These are phyloP conservation scores for Lasioglossum albipes DNA, from an alignment of 1,140 invertebrate genomes.

Conservation along the genomic window DNA sequence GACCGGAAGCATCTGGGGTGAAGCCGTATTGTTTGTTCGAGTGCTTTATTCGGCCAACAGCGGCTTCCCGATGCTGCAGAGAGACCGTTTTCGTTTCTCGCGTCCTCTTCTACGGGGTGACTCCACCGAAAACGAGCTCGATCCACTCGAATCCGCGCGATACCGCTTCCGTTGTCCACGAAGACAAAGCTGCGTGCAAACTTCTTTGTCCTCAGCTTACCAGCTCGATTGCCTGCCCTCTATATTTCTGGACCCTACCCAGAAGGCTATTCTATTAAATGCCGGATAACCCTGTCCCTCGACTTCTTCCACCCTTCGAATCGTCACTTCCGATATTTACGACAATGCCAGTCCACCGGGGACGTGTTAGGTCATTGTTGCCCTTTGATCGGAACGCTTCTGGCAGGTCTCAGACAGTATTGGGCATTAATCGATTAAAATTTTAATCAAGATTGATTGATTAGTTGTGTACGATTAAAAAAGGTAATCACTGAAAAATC, in stretches of 20 bases:
- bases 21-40: slow-evolving; percentile 78
- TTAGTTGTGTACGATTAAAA: no score
- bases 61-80: slow-evolving; percentile 26
- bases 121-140: slow-evolving; percentile 45
- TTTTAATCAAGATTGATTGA: no score
- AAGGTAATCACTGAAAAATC: no score
- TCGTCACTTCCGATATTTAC: no score
- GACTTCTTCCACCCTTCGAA: no score
- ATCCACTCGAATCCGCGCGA: slow-evolving; percentile 47
- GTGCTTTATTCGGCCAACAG: slow-evolving; percentile 63
- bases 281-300: neutral
- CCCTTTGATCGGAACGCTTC: no score
- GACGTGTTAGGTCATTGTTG: no score
- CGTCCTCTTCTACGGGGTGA: slow-evolving; percentile 49
- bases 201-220: slow-evolving; percentile 18
- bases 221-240: slow-evolving; percentile 9
- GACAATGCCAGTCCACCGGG: no score
- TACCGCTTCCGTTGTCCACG: slow-evolving; percentile 11
- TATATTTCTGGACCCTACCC: no score
- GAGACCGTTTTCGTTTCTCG: neutral
- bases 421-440: no score
- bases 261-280: slow-evolving; percentile 13
- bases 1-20: slow-evolving; percentile 79
- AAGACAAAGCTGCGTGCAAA: slow-evolving; percentile 37
- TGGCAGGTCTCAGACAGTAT: no score